phyloP scores from a whole-genome alignment of 2,888 invertebrate genomes.

The Drosophila stalkeri region DNA sequence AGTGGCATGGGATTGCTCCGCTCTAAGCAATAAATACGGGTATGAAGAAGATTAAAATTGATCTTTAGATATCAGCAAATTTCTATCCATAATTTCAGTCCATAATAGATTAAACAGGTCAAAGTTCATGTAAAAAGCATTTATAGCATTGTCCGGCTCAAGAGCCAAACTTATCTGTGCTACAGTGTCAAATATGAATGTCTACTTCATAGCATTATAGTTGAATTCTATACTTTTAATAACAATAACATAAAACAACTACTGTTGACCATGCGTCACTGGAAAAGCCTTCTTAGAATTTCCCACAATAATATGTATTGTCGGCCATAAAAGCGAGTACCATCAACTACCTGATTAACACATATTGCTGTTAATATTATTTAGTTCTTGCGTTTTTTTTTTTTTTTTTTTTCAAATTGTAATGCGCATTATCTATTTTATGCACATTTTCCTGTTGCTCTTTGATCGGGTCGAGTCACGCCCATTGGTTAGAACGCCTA shows the following conservation, averaged over 20 bases:
- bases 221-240: background rate
- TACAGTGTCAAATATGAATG: background rate
- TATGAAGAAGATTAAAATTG: background rate
- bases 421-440: slow-evolving; percentile 74
- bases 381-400: background rate
- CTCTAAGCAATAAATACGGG: background rate
- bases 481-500: slow-evolving; percentile 31
- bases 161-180: background rate
- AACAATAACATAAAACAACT: too few species aligned
- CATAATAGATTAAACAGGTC: background rate
- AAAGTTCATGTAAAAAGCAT: background rate
- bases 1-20: too few species aligned
- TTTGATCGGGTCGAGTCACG: slow-evolving; percentile 45
- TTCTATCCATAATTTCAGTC: background rate
- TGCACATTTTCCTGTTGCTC: slow-evolving; percentile 76
- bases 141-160: background rate
- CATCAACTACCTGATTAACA: slow-evolving; percentile 65
- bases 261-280: slow-evolving; percentile 19
- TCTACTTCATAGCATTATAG: background rate
- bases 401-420: slow-evolving; percentile 25
- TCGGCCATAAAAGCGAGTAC: slow-evolving; percentile 53
- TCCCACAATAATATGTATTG: slow-evolving; percentile 31
- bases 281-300: slow-evolving; percentile 41
- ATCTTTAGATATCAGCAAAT: background rate
- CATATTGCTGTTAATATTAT: slow-evolving; percentile 30